Base-by-base conservation (phyloP, 2,113 vertebrate genomes). In the human (Homo sapiens) region DNA sequence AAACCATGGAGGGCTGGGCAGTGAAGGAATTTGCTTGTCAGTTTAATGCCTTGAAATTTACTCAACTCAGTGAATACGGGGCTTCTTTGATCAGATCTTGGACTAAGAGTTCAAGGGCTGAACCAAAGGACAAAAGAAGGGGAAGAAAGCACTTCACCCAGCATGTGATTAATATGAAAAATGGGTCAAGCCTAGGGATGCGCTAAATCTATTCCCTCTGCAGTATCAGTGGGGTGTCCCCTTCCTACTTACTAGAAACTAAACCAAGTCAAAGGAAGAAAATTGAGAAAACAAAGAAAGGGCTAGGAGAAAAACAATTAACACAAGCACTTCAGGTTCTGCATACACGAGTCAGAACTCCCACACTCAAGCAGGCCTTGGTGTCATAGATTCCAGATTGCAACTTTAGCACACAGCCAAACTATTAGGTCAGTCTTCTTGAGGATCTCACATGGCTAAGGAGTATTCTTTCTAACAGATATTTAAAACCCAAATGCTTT, bases 181-280 rank as follows among this genome's bases (percentile, higher is more conserved):
- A 14, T 72, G 59, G 38, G 48, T 89, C 17, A 43, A 75, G 20
- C 27, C 66, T 86, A 38, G 23, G 40, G 32, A 87, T 75, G 35
- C 27, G 76, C n/a, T 73, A 38, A 86, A 43, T 57, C 40, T 79
- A 64, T 64, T 83, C 10, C 16, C 13, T 91, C 79, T 78, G n/a
- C 68, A 3, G 18, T 75, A 35, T 66, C 45, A 35, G 27, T 22
- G 32, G 14, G 13, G 5, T 64, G 76, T 73, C 40, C 45, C 70
- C 43, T 76, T 3, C 10, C 23, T 64, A 64, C n/a, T 91, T 23
- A 78, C 27, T 89, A 80, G 84, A 92, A 82, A 73, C 43, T 50
- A 87, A 59, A 64, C 23, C 50, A 90, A 97, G 66, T 59, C 68
- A 94, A n/a, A 3, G 11, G 59, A 90, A 95, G 57, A 80, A 92